These are phyloP conservation scores for Phrynosoma platyrhinos DNA, from an alignment of 2,113 vertebrate species.

Conservation along the genomic window DNA sequence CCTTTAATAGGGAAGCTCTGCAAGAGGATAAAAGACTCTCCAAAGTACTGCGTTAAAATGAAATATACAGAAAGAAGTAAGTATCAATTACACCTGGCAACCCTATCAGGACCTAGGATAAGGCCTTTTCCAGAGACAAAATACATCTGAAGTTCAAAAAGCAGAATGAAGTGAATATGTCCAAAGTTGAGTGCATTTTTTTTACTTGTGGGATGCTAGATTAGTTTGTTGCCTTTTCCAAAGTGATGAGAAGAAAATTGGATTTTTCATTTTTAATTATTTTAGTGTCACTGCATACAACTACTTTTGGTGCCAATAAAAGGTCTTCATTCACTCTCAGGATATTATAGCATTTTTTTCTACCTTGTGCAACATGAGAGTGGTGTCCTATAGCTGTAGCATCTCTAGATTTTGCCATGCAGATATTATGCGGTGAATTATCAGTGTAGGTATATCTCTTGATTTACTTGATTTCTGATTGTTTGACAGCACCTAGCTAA, in stretches of 20 bases:
- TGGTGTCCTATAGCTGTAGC: background rate
- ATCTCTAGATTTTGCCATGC: background rate
- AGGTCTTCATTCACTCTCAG: background rate
- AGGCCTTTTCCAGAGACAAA: constrained; percentile 33
- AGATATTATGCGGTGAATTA: background rate
- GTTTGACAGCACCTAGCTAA: background rate
- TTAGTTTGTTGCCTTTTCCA: constrained; percentile 27
- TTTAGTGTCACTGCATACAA: constrained; percentile 38
- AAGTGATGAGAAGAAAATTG: constrained; percentile 1
- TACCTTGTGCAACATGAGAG: background rate
- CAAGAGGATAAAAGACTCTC: constrained; percentile 65
- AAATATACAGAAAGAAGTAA: constrained; percentile 60
- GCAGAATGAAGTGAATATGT: constrained; percentile 29
- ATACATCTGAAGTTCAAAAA: constrained; percentile 38
- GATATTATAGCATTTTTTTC: background rate
- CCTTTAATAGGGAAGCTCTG: constrained; percentile 42
- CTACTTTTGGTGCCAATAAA: constrained; percentile 21
- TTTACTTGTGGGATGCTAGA: constrained; percentile 45
- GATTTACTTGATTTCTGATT: background rate
- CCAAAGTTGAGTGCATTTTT: constrained; percentile 43
- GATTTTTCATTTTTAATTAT: constrained; percentile 38
- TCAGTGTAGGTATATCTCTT: background rate
- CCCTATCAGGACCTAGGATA: background rate
- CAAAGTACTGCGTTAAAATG: background rate
- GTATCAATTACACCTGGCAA: constrained; percentile 68